Base-by-base conservation (phyloP, 2,113 vertebrate genomes). In the Varanus komodoensis region DNA sequence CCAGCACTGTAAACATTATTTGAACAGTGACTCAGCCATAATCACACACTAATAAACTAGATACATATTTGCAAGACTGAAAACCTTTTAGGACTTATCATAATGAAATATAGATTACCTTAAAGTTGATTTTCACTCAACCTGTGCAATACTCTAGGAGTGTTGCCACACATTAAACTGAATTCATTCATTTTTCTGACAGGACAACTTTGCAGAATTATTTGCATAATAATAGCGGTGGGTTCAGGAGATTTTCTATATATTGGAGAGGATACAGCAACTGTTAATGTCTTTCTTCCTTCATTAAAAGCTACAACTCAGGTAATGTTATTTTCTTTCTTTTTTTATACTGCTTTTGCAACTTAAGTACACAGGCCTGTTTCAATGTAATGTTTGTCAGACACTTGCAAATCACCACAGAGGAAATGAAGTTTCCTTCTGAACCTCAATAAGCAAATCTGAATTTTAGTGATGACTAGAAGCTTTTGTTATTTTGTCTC, bases 401-500 rank as follows among this genome's bases (percentile, higher is more conserved):
- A 4, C 89, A 69, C 48, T 93, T 90, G 17, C 74, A 17, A 15
- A 64, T 82, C 74, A 71, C 57, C 15, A 84, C 92, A 61, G n/a
- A 84, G 73, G 89, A 9, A 11, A 48, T 0, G 0, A 14, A 85
- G 52, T 88, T 89, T 67, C 38, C 73, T 86, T 64, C 34, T 87
- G 68, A 91, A 88, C 38, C 38, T 44, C 38, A 44, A 44, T 1
- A 1, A 29, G 61, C 52, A 69, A 86, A 61, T 67, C 23, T 52
- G 23, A 74, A 87, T 93, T 95, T 96, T 93, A 93, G 91, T 92
- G 93, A 89, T 84, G 91, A 89, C 92, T 93, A 73, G 54, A 91
- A 88, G 84, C n/a, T 90, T 93, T 48, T 68, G 54, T n/a, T 92
- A 82, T 90, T 95, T 94, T 93, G 95, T 95, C 94, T 89, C 94